A percentile compares a stretch with the other conserved stretches of the same genome.
These are phyloP conservation scores for Stichodactyla helianthus DNA, from an alignment of 64 coral and sea anemone species.

Conservation along the genomic window DNA sequence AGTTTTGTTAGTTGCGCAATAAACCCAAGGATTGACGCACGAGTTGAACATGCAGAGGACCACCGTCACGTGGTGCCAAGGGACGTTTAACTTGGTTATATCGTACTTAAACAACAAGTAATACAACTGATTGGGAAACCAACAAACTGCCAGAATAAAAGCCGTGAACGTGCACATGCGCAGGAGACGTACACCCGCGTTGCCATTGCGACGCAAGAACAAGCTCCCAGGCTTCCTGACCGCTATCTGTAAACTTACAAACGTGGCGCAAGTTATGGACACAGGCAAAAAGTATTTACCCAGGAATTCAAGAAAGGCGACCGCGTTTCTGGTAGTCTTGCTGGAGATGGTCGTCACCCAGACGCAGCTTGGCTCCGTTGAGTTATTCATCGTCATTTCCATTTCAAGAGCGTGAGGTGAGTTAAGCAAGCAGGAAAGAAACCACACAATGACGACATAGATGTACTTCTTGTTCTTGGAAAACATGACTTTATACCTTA, in stretches of 20 bases:
- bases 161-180: slow-evolving; percentile 70
- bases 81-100: slow-evolving; percentile 51
- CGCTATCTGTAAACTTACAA: slow-evolving; percentile 30
- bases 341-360: slow-evolving; percentile 59
- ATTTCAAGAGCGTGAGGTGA: slow-evolving; percentile 79
- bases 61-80: slow-evolving; percentile 63
- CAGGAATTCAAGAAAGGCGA: slow-evolving; percentile 60
- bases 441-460: slow-evolving; percentile 54
- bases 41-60: slow-evolving; percentile 74
- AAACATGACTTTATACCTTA: slow-evolving; percentile 48
- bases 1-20: slow-evolving; percentile 63
- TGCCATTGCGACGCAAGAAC: slow-evolving; percentile 20
- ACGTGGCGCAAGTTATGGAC: slow-evolving; percentile 53
- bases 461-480: slow-evolving; percentile 45
- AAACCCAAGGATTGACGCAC: slow-evolving; percentile 73
- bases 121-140: slow-evolving; percentile 72
- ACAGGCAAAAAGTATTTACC: slow-evolving; percentile 52
- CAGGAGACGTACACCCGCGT: slow-evolving; percentile 38
- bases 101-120: slow-evolving; percentile 69
- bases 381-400: slow-evolving; percentile 9
- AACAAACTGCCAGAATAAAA: slow-evolving; percentile 46
- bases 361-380: slow-evolving; percentile 17
- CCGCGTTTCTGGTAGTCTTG: slow-evolving; percentile 21
- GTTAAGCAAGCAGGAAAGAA: slow-evolving; percentile 59
- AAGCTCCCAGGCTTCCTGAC: slow-evolving; percentile 25